Evolutionary conservation across 2,888 invertebrate species (phyloP).

Genomic region (Agrochola lota): DNA sequence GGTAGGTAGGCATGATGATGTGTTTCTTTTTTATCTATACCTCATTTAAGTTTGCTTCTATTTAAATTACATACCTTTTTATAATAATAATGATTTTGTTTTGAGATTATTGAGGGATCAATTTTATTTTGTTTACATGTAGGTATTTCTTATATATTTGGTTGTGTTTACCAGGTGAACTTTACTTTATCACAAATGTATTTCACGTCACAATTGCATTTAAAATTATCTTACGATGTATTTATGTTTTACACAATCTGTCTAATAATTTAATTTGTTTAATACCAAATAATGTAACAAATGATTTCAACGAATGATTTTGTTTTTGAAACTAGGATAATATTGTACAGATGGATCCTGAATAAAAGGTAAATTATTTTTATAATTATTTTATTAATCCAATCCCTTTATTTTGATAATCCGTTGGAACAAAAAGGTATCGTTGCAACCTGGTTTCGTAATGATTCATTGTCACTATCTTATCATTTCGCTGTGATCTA

Average conservation of each 20-base stretch:
- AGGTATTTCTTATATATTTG: slow-evolving; percentile 41
- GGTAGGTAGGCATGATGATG: not conserved
- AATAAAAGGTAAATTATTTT: slow-evolving; percentile 68
- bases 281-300: slow-evolving; percentile 57
- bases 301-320: slow-evolving; percentile 46
- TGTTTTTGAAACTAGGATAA: slow-evolving; percentile 51
- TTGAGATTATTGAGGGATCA: slow-evolving; percentile 18
- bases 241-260: slow-evolving; percentile 18
- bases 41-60: slow-evolving; percentile 5
- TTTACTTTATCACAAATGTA: slow-evolving; percentile 28
- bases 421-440: slow-evolving; percentile 44
- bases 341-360: slow-evolving; percentile 61
- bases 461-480: slow-evolving; percentile 83
- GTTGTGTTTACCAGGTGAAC: slow-evolving; percentile 44
- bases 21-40: not conserved
- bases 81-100: slow-evolving; percentile 6
- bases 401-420: slow-evolving; percentile 42
- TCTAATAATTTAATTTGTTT: slow-evolving; percentile 22
- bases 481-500: slow-evolving; percentile 78
- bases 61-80: slow-evolving; percentile 9
- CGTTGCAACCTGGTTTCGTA: slow-evolving; percentile 71
- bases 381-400: slow-evolving; percentile 55
- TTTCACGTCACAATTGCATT: slow-evolving; percentile 42
- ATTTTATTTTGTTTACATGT: slow-evolving; percentile 41
- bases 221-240: slow-evolving; percentile 15